These are phyloP conservation scores for Hirtodrosophila confusa DNA, from an alignment of 2,888 invertebrate genomes.

Conservation along the genomic window DNA sequence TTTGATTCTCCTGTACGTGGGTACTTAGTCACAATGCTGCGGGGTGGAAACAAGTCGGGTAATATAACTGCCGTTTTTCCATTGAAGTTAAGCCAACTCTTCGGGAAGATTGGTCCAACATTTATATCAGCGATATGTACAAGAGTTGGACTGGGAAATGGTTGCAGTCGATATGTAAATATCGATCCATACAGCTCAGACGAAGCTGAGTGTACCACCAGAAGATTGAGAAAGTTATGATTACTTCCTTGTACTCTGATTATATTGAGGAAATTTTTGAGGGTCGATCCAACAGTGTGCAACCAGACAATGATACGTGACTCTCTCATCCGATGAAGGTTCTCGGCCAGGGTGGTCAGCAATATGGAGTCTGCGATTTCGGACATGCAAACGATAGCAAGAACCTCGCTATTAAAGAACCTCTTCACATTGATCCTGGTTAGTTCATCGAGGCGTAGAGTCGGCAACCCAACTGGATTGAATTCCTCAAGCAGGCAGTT, in stretches of 20 bases:
- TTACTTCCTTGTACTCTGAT: not conserved
- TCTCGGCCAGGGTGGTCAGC: conserved; percentile 17
- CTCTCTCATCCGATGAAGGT: conserved; percentile 27
- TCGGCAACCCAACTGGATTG: conserved; percentile 1
- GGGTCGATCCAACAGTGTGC: not conserved
- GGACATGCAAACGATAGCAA: conserved; percentile 35
- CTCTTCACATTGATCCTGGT: not conserved
- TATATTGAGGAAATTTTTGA: not conserved
- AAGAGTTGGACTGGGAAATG: conserved; percentile 27
- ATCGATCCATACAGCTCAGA: not conserved
- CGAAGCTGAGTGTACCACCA: conserved; percentile 15
- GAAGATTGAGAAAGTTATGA: conserved; percentile 13
- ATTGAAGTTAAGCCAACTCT: not conserved
- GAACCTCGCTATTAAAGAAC: not conserved
- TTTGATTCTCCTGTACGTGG: conserved; percentile 7
- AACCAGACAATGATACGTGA: conserved; percentile 31
- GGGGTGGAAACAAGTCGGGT: not conserved
- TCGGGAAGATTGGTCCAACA: not conserved
- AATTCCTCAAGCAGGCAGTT: conserved; percentile 15
- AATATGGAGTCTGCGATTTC: conserved; percentile 5
- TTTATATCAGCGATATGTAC: not conserved
- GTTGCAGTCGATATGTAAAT: conserved; percentile 24
- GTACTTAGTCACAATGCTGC: conserved; percentile 4
- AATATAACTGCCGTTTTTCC: conserved; percentile 11
- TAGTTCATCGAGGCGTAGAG: conserved; percentile 1